These are phyloP conservation scores for Poicephalus gulielmi DNA, from an alignment of 2,113 vertebrate species.

Conservation along the genomic window DNA sequence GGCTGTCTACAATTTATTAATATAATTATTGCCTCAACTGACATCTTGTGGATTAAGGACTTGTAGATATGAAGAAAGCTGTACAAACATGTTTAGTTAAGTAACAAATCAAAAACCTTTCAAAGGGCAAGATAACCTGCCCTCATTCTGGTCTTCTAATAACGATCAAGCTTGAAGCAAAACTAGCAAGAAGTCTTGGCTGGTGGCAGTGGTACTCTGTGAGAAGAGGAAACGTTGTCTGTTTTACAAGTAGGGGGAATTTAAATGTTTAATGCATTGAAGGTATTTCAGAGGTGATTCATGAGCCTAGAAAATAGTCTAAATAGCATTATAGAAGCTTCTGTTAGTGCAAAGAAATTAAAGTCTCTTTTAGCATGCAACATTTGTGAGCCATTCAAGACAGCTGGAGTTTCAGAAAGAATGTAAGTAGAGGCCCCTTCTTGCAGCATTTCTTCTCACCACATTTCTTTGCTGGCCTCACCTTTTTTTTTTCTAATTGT, in stretches of 20 bases:
- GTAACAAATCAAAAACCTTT: conserved; percentile 65
- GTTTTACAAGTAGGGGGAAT: not conserved
- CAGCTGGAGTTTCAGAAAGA: not conserved
- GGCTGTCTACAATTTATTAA: conserved; percentile 67
- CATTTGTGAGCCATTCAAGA: not conserved
- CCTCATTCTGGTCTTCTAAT: conserved; percentile 43
- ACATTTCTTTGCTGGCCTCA: not conserved
- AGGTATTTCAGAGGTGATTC: not conserved
- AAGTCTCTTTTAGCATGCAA: not conserved
- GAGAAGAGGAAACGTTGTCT: not conserved
- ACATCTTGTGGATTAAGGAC: conserved; percentile 66
- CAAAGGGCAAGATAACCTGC: conserved; percentile 14
- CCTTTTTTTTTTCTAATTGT: not conserved
- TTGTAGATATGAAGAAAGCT: conserved; percentile 48
- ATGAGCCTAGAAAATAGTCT: conserved; percentile 11
- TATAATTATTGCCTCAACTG: conserved; percentile 68
- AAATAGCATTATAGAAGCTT: conserved; percentile 21
- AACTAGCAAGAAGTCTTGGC: not conserved
- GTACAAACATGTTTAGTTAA: conserved; percentile 63
- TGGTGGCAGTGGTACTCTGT: not conserved
- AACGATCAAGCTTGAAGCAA: conserved; percentile 38
- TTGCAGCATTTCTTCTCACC: not conserved
- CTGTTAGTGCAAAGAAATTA: not conserved
- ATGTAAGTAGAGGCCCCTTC: not conserved
- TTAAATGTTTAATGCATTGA: conserved; percentile 37